Evolutionary conservation across 92 coral and sea anemone species (phyloP), one percentile per base, ranked within the genome.

Genomic region (Plumapathes pennacea): DNA sequence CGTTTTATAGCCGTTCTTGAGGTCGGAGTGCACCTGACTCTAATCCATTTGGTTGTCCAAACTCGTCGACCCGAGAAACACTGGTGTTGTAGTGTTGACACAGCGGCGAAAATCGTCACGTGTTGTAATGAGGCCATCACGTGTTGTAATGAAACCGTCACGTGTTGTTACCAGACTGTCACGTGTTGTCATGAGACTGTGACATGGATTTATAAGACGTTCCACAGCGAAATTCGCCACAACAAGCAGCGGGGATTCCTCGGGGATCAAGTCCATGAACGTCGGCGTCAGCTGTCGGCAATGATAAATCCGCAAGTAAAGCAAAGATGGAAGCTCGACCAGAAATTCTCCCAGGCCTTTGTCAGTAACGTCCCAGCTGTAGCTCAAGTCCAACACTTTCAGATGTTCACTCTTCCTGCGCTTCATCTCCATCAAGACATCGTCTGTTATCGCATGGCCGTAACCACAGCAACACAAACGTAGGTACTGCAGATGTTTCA

Each of bases 361-460:
- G 57, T 88, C 72, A 1, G 89, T 80, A 0, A 92, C 55, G 25
- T 63, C 68, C 29, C 77, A 75, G 69, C 90, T 92, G 46, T 88
- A 88, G 42, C 98, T 92, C 15, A 89, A 53, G 48, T 92, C 98
- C 46, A 92, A 69, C 21, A 84, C 80, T 46, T 88, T 62, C 12
- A 92, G 60, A 14, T 48, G 41, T 5, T 65, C 50, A 50, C 74
- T 71, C 21, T 47, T 47, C 23, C 46, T 55, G 9, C 42, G 18
- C 7, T 72, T 46, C 94, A 92, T 92, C 12, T 45, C 73, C 12
- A 70, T 39, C 26, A 92, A 51, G 8, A 92, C 89, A 13, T 53
- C 67, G 49, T 92, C 96, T 2, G 96, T 92, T 54, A 88, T 64
- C 26, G 92, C 98, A 50, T 88, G 96, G 27, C 98, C 96, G 60